These are phyloP conservation scores for Pseudocheirus occidentalis DNA, from an alignment of 2,797 vertebrate species.

Conservation along the genomic window DNA sequence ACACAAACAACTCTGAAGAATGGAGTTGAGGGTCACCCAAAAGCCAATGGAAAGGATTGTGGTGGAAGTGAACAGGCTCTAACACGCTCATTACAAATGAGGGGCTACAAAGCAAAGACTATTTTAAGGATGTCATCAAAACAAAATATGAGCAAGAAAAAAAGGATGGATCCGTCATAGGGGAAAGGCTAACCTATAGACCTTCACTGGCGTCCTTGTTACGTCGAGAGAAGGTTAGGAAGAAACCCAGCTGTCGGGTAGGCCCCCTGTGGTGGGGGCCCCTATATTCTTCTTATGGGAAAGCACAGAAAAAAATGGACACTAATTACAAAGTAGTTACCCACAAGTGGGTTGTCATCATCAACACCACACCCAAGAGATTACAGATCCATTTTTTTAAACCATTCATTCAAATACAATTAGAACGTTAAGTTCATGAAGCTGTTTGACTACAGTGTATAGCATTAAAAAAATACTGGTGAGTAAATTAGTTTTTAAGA, in stretches of 20 bases:
- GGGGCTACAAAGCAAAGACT: not conserved
- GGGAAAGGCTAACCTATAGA: not conserved
- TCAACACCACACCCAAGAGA: not conserved
- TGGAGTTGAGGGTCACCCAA: not conserved
- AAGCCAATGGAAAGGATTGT: not conserved
- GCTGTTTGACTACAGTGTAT: slow-evolving; percentile 34
- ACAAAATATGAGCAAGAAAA: not conserved
- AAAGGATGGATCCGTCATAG: not conserved
- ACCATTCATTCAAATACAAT: not conserved
- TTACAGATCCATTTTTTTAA: not conserved
- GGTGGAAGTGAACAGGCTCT: not conserved
- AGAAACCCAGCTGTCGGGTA: not conserved
- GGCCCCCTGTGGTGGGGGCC: not conserved
- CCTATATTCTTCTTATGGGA: not conserved
- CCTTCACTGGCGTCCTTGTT: not conserved
- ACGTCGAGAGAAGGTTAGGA: not conserved
- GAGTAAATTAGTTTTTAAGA: slow-evolving; percentile 41
- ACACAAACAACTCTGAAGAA: not conserved
- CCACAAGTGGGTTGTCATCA: not conserved
- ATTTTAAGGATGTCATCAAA: not conserved
- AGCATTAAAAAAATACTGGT: slow-evolving; percentile 15
- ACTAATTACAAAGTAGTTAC: not conserved
- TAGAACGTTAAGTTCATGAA: slow-evolving; percentile 28
- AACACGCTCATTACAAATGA: not conserved
- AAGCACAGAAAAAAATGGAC: not conserved